Conservation (phyloP, 2,797 vertebrate species). For the Pogoniulus pusillus region DNA sequence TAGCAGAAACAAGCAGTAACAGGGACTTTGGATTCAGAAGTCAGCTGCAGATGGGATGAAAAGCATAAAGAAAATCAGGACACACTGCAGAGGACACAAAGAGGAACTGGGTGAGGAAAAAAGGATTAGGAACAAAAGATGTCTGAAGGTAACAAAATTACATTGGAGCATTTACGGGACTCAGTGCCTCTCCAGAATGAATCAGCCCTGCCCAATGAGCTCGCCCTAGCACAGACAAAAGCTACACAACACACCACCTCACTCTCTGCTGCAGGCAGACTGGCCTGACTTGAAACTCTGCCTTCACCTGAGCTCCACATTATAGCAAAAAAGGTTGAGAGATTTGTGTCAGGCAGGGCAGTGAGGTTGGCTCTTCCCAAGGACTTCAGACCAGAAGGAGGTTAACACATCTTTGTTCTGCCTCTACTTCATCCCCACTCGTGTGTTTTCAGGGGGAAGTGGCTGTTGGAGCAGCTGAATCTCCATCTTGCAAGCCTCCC, state of each 20-base stretch:
- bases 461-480: slow-evolving; percentile 31
- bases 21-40: not conserved
- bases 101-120: not conserved
- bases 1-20: not conserved
- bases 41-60: not conserved
- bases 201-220: not conserved
- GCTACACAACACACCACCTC: not conserved
- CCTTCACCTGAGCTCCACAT: not conserved
- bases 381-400: not conserved
- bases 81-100: not conserved
- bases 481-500: not conserved
- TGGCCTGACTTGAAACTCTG: not conserved
- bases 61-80: not conserved
- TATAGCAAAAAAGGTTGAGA: not conserved
- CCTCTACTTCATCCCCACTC: not conserved
- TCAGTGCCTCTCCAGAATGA: not conserved
- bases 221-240: not conserved
- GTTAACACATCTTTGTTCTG: not conserved
- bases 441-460: not conserved
- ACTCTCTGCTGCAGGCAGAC: not conserved
- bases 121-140: not conserved
- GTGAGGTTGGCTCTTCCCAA: not conserved
- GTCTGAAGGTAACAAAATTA: not conserved
- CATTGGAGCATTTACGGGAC: not conserved
- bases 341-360: not conserved